Evolutionary conservation across 2,888 invertebrate species (phyloP), one percentile per base, ranked within the genome.

Genomic region (Ichneumoninae sp.): DNA sequence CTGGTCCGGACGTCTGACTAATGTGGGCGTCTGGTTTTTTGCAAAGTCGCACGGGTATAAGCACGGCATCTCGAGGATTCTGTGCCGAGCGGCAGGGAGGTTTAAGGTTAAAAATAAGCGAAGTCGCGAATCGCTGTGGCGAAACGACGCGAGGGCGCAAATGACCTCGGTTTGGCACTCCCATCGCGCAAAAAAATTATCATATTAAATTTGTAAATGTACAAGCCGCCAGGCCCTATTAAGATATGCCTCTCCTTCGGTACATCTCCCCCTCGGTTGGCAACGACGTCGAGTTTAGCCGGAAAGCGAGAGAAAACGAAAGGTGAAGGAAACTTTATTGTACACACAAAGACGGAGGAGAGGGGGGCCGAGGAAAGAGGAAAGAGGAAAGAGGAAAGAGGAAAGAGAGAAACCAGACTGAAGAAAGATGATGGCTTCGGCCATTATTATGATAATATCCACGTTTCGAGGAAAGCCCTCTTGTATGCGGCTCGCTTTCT

Each of bases 191-290:
- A 77, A 88, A 91, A 88, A 91, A 90, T 91, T 90, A 91, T 91
- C 90, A 90, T 91, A 90, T 90, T 90, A 89, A 91, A 90, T 91
- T 91, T 91, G 89, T 89, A 90, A 91, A 91, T 90, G 90, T 90
- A 90, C 88, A 90, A 87, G 88, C 85, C 87, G 88, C 86, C 82
- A 85, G 79, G 82, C 81, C 87, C 88, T 89, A 90, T 91, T 90
- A 89, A 88, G 86, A 88, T 85, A 86, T 80, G 86, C 72, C 72
- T 85, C 80, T 83, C 62, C 78, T 68, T 72, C 81, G 81, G 82
- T 76, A 69, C 44, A 33, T 50, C 33, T 33, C 30, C 33, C 33
- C 69, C 79, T 36, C 10, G 30, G 26, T n/a, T 30, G 68, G 19
- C 7, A 44, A 47, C 47, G 19, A 50, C 71, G 71, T 62, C 54